Conservation (phyloP, 2,797 vertebrate genomes). For the Falco peregrinus region DNA sequence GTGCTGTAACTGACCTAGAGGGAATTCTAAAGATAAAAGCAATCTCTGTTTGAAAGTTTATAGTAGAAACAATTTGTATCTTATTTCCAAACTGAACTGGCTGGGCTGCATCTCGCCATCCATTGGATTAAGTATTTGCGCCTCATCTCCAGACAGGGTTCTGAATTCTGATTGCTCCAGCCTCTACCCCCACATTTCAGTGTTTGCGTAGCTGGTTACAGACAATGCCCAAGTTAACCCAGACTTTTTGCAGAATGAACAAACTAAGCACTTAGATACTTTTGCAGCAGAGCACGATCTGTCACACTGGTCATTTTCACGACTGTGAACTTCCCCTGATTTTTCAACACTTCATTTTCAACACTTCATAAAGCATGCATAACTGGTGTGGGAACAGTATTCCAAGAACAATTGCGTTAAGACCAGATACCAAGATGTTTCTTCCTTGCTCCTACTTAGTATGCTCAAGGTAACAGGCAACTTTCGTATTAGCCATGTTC, state of each 20-base stretch:
- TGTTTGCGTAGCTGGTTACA: neutral
- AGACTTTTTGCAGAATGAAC: neutral
- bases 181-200: neutral
- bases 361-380: neutral
- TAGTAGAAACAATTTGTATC: neutral
- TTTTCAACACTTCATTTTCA: neutral
- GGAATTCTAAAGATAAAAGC: neutral
- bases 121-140: neutral
- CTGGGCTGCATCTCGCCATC: neutral
- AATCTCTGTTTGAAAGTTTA: neutral
- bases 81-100: neutral
- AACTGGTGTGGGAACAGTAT: neutral
- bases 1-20: neutral
- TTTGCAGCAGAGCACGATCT: neutral
- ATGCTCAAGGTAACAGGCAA: neutral
- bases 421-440: neutral
- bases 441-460: neutral
- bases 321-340: neutral
- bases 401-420: neutral
- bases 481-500: neutral
- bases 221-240: neutral
- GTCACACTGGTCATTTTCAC: neutral
- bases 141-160: neutral
- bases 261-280: neutral
- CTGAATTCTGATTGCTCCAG: neutral